A percentile compares a stretch with the other conserved stretches of the same genome.
Evolutionary conservation across 1,140 invertebrate genomes (phyloP).

Genomic region (Periplaneta americana): DNA sequence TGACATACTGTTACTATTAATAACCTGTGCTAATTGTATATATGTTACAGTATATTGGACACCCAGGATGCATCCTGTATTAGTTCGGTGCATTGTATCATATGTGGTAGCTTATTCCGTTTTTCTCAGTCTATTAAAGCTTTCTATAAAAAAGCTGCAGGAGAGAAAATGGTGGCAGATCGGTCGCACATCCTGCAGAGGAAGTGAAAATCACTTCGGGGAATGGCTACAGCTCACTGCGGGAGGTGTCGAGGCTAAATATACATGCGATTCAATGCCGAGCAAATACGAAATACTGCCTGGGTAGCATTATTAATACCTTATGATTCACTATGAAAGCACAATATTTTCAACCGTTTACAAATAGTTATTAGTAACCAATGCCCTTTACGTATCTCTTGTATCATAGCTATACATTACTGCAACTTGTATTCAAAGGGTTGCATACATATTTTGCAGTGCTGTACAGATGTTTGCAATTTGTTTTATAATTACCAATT

Average conservation of each 20-base stretch:
- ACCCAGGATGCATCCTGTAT: conserved; percentile 5
- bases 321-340: conserved; percentile 17
- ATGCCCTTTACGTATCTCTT: conserved; percentile 19
- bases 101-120: neutral
- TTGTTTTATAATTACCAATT: conserved; percentile 11
- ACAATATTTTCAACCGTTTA: conserved; percentile 13
- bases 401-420: conserved; percentile 15
- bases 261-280: neutral
- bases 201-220: neutral
- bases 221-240: neutral
- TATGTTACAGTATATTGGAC: conserved; percentile 15
- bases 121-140: neutral
- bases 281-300: neutral
- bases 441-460: neutral
- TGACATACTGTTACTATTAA: conserved; percentile 12
- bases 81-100: neutral
- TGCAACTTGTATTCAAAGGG: conserved; percentile 5
- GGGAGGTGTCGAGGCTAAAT: neutral
- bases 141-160: neutral
- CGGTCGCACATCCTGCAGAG: neutral
- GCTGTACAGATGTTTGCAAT: conserved; percentile 10
- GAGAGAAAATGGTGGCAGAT: neutral
- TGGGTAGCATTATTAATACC: neutral
- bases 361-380: conserved; percentile 19
- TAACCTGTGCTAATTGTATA: conserved; percentile 17